Conservation (phyloP, 2,797 vertebrate species). For the Poeciliopsis presidionis region DNA sequence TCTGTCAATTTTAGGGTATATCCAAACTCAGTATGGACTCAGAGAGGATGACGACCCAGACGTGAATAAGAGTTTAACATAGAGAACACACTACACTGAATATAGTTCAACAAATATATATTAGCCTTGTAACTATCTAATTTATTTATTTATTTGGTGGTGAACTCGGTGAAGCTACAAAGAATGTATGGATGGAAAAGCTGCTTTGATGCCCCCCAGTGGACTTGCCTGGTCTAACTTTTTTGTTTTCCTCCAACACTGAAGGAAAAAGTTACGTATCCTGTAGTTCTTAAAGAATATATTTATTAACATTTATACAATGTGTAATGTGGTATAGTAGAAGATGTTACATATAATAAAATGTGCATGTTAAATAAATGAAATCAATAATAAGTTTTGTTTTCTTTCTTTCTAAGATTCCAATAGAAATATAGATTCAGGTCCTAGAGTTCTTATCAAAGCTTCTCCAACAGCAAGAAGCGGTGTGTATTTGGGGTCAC, state of each 20-base stretch:
- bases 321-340: constrained; percentile 58
- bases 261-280: constrained; percentile 48
- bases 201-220: constrained; percentile 68
- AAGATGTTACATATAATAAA: constrained; percentile 20
- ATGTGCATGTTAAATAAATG: constrained; percentile 33
- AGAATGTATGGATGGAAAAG: constrained; percentile 39
- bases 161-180: constrained; percentile 34
- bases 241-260: constrained; percentile 17
- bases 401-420: constrained; percentile 6
- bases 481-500: not conserved
- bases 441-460: not conserved
- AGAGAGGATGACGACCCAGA: constrained; percentile 13
- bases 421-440: not conserved
- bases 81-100: constrained; percentile 76
- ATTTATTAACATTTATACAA: constrained; percentile 51
- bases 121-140: constrained; percentile 64
- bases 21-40: constrained; percentile 7
- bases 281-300: constrained; percentile 67
- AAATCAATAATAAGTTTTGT: constrained; percentile 25
- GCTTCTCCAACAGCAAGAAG: not conserved
- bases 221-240: constrained; percentile 34
- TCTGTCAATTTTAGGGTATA: constrained; percentile 48
- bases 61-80: constrained; percentile 28
- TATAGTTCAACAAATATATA: constrained; percentile 27
- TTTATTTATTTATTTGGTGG: constrained; percentile 72